Evolutionary conservation across 2,888 invertebrate genomes (phyloP).

Genomic region (Coremacera marginata): DNA sequence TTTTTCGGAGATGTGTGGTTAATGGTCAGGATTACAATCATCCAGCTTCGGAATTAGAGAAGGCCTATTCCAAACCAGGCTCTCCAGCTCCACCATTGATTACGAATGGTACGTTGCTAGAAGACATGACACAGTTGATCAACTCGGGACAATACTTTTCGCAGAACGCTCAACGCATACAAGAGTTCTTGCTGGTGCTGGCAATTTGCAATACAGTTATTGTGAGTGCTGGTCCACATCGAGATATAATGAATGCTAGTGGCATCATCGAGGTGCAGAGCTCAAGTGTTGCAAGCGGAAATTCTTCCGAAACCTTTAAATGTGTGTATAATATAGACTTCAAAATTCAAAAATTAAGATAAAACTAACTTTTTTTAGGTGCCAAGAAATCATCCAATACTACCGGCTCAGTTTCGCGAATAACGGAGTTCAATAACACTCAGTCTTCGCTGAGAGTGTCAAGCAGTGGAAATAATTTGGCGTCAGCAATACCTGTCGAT

Average conservation of each 20-base stretch:
- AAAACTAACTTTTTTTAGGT: conserved; percentile 1
- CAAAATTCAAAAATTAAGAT: not conserved
- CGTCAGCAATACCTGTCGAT: conserved; percentile 63
- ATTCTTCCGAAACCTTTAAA: conserved; percentile 61
- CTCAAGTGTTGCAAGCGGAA: conserved; percentile 40
- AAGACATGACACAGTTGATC: conserved; percentile 70
- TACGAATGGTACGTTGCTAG: conserved; percentile 70
- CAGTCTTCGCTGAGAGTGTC: conserved; percentile 41
- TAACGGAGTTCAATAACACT: conserved; percentile 9
- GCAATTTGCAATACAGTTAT: conserved; percentile 98
- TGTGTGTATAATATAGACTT: not conserved
- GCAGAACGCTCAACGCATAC: conserved; percentile 79
- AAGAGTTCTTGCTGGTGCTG: conserved; percentile 90
- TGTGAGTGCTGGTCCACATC: conserved; percentile 86
- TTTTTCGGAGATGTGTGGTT: conserved; percentile 91
- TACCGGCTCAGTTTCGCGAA: not conserved
- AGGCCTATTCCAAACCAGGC: conserved; percentile 70
- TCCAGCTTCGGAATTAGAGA: conserved; percentile 78
- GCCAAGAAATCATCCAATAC: not conserved
- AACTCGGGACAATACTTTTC: conserved; percentile 65
- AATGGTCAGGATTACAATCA: conserved; percentile 92
- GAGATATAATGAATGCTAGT: conserved; percentile 79
- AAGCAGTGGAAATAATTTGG: conserved; percentile 11
- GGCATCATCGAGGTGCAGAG: conserved; percentile 73
- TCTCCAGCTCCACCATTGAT: conserved; percentile 70